Percentiles rank a stretch among this genome's conserved stretches.
phyloP scores from a whole-genome alignment of 1,140 invertebrate species.

The Melipona quadrifasciata region DNA sequence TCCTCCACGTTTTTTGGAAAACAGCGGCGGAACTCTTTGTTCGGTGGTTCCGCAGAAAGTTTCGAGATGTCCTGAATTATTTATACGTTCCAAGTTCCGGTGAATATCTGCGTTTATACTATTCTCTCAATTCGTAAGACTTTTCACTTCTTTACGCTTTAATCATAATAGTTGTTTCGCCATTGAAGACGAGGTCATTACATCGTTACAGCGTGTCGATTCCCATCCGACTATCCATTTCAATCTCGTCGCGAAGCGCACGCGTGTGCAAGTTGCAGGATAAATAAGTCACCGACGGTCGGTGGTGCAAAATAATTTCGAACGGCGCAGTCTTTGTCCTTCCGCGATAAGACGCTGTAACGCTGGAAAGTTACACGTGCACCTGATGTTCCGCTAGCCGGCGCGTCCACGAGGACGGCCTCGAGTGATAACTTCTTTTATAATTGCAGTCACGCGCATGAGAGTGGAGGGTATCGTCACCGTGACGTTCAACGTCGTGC shows the following conservation, averaged over 20 bases:
- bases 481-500: constrained; percentile 86
- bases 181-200: too few species aligned
- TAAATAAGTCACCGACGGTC: not conserved
- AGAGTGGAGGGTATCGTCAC: constrained; percentile 85
- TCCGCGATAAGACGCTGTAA: not conserved
- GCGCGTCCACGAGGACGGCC: not conserved
- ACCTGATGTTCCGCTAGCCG: not conserved
- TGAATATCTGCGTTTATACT: too few species aligned
- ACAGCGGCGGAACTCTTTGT: too few species aligned
- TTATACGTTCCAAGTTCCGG: not conserved
- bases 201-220: too few species aligned
- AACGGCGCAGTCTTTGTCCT: not conserved
- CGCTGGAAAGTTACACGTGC: not conserved
- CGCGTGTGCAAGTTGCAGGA: too few species aligned
- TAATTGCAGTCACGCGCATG: constrained; percentile 87
- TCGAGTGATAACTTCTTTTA: constrained; percentile 47
- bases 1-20: too few species aligned
- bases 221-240: not conserved
- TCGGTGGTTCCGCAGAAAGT: not conserved
- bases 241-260: not conserved
- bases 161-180: too few species aligned
- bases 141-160: too few species aligned
- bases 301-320: not conserved
- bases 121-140: too few species aligned
- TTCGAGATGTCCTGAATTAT: not conserved